Conservation (phyloP, 2,797 vertebrate genomes). For the Tauraco hartlaubi region DNA sequence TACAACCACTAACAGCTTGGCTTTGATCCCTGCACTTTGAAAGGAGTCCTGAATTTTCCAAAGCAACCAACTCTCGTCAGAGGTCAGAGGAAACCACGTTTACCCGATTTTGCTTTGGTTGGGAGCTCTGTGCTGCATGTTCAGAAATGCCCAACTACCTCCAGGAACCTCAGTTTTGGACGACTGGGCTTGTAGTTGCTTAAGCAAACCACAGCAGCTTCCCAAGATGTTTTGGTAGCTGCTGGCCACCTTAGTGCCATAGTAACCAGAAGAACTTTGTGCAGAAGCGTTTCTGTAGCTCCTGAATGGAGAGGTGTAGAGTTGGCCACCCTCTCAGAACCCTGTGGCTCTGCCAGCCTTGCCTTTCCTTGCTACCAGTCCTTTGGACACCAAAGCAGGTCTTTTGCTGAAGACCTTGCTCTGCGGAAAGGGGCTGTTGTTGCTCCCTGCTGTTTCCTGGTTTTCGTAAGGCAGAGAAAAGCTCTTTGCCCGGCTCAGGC, state of each 20-base stretch:
- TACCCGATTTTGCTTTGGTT: fast-evolving
- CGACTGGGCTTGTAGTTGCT: background rate
- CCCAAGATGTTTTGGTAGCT: background rate
- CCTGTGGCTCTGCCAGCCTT: background rate
- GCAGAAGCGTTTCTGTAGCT: background rate
- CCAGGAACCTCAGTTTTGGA: background rate
- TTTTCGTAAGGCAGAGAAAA: background rate
- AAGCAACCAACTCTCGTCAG: background rate
- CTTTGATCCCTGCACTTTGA: slow-evolving; percentile 24
- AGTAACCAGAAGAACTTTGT: background rate
- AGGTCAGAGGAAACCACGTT: fast-evolving
- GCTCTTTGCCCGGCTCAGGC: background rate
- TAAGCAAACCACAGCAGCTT: background rate
- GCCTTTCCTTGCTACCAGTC: background rate
- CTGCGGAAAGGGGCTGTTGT: background rate
- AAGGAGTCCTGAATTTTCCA: slow-evolving; percentile 4
- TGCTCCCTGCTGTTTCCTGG: fast-evolving
- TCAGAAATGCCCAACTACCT: background rate
- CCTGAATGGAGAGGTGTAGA: fast-evolving
- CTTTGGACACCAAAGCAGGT: background rate
- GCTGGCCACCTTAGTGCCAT: background rate
- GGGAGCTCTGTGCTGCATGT: background rate
- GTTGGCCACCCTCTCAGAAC: background rate
- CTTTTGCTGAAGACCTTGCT: background rate
- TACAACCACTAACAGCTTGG: background rate